A percentile compares a stretch with the other conserved stretches of the same genome.
These are phyloP conservation scores for Perca flavescens DNA, from an alignment of 2,113 vertebrate species.

Conservation along the genomic window DNA sequence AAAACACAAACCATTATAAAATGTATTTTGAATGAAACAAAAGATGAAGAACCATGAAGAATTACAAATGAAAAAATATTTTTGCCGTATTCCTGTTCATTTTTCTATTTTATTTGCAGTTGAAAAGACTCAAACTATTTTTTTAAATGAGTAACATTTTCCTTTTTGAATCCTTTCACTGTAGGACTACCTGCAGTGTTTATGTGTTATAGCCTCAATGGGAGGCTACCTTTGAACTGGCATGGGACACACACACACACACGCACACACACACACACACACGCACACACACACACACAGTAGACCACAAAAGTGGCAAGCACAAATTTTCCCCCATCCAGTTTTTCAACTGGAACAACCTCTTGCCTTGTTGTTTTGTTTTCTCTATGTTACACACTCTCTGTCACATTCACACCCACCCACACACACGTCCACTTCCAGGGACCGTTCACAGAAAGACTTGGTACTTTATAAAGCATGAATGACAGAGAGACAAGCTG, in stretches of 20 bases:
- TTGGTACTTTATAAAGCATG: background rate
- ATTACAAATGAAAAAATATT: background rate
- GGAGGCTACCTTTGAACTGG: constrained; percentile 57
- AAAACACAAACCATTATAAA: background rate
- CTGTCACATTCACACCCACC: constrained; percentile 11
- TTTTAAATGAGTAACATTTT: constrained; percentile 6
- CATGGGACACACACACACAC: constrained; percentile 15
- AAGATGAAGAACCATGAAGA: background rate
- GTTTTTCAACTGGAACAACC: background rate
- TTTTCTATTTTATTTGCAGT: background rate
- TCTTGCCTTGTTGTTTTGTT: background rate
- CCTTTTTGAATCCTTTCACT: background rate
- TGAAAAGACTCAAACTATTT: background rate
- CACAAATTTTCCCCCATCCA: background rate
- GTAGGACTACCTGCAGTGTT: constrained; percentile 27
- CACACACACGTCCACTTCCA: constrained; percentile 37
- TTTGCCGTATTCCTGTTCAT: background rate
- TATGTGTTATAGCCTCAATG: constrained; percentile 39
- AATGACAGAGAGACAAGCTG: constrained; percentile 19
- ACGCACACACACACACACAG: constrained; percentile 17
- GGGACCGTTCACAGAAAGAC: constrained; percentile 52
- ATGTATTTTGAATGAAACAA: background rate
- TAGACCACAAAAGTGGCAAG: background rate
- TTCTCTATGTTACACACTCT: background rate
- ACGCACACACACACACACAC: constrained; percentile 12